Base-by-base conservation (phyloP, 2,113 vertebrate species). In the Tragulus kanchil region DNA sequence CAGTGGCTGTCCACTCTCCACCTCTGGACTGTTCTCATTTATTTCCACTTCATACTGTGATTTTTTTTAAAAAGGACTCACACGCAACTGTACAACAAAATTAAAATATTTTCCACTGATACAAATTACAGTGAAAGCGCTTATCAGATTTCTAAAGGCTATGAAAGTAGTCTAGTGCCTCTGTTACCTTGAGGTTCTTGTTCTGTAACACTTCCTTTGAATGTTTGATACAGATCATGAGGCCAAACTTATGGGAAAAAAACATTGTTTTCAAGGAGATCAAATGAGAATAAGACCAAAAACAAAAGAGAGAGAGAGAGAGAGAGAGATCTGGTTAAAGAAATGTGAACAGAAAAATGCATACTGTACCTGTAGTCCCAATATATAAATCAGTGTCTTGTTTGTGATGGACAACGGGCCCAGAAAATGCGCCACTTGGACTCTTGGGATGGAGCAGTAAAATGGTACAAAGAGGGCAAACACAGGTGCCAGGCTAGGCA, bases 391-490 rank as follows among this genome's bases (percentile, higher is more conserved):
- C 97, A 99, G 97, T 50, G 99, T 99, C 98, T 99, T 99, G 99
- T 99, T 99, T 97, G 99, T 99, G 98, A 99, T 99, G 97, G 99
- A 98, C 97, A 99, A 98, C 50, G 99, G 98, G 59, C 99, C 99
- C 98, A 99, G 98, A 87, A 99, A 98, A 97, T 99, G 99, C 84
- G 99, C 99, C 98, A 99, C 99, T 48, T 99, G 99, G 95, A 99
- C 98, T 97, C 98, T 99, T 85, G 99, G 99, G 98, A 99, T 99
- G 93, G 99, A 99, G 96, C 97, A 98, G 98, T 99, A 99, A 99
- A 99, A 99, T 97, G 99, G 99, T 98, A 99, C 99, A 98, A 99
- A 99, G 62, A 99, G 98, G 31, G 99, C 99, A 97, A 99, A 99
- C 95, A 99, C 99, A 85, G 99, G 99, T 78, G 99, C 99, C 96